phyloP scores from a whole-genome alignment of 2,797 vertebrate genomes.

The Tokudaia tokunoshimensis region DNA sequence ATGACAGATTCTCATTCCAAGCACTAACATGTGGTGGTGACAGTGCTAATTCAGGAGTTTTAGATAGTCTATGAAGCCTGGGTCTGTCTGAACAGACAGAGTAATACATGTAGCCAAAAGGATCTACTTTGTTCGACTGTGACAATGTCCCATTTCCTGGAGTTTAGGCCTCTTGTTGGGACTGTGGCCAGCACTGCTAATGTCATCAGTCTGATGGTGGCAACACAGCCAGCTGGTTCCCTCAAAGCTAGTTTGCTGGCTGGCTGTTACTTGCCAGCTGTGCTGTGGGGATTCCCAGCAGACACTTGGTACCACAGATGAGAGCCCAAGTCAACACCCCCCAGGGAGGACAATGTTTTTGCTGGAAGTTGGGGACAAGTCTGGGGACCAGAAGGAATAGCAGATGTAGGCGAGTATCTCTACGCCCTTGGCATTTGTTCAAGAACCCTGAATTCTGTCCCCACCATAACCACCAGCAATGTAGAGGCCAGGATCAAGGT shows the following conservation, averaged over 20 bases:
- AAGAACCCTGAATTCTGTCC: not conserved
- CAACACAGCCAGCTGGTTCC: not conserved
- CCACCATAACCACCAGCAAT: accelerated
- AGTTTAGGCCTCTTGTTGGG: not conserved
- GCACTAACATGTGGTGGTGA: not conserved
- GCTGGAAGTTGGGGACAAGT: not conserved
- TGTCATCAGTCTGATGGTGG: not conserved
- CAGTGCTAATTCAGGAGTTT: not conserved
- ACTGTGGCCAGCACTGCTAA: not conserved
- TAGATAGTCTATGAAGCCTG: not conserved
- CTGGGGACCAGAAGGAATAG: not conserved
- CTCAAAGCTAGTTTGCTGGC: not conserved
- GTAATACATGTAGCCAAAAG: not conserved
- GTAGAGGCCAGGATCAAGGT: not conserved
- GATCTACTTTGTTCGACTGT: not conserved
- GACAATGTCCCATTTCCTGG: not conserved
- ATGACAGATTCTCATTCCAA: not conserved
- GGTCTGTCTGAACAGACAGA: not conserved
- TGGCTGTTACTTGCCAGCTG: accelerated
- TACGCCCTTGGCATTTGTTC: not conserved
- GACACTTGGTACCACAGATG: accelerated
- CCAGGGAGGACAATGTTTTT: not conserved
- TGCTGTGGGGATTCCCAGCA: not conserved
- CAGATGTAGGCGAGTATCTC: not conserved
- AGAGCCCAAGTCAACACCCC: not conserved